These are phyloP conservation scores for Perca flavescens DNA, from an alignment of 2,113 vertebrate genomes.

Conservation along the genomic window DNA sequence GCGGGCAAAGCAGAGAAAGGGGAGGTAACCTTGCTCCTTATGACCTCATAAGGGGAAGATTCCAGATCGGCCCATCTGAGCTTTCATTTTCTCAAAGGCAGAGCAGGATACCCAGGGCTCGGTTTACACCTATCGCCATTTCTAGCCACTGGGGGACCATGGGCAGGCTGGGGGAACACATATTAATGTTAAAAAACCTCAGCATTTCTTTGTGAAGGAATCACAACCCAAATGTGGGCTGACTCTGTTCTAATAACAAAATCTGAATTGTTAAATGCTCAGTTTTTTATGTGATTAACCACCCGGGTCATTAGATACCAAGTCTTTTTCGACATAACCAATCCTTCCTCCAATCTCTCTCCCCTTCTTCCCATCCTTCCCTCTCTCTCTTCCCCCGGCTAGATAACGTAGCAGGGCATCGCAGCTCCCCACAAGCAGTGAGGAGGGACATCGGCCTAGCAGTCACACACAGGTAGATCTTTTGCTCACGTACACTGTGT, in stretches of 20 bases:
- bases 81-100: too few species aligned
- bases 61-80: too few species aligned
- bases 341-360: background rate
- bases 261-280: background rate
- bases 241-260: background rate
- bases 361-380: background rate
- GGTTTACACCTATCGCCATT: too few species aligned
- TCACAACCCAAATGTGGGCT: background rate
- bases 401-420: conserved; percentile 88
- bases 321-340: background rate
- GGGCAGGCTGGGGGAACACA: too few species aligned
- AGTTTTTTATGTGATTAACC: background rate
- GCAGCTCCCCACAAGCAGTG: conserved; percentile 92
- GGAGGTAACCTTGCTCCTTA: too few species aligned
- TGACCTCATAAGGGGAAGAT: too few species aligned
- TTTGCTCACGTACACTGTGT: background rate
- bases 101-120: too few species aligned
- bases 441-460: conserved; percentile 95
- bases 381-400: conserved; percentile 43
- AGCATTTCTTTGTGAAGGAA: background rate
- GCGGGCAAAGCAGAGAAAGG: too few species aligned
- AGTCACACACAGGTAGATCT: conserved; percentile 93
- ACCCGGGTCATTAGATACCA: background rate
- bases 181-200: too few species aligned
- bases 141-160: too few species aligned